Evolutionary conservation across 2,113 vertebrate species (phyloP).

Genomic region (Chaenocephalus aceratus): DNA sequence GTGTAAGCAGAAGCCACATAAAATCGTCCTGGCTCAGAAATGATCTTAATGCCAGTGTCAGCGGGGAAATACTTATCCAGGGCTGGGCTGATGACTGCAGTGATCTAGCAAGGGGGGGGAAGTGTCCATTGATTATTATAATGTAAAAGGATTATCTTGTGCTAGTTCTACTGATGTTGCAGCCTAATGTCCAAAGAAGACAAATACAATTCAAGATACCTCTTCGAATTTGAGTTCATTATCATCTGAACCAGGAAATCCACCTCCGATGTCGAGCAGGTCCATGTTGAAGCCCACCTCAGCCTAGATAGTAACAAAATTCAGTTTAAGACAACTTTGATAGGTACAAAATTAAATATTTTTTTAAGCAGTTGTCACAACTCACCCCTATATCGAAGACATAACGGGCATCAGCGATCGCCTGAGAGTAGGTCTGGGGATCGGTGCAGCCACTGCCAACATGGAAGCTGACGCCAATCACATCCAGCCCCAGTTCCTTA

Average conservation of each 20-base stretch:
- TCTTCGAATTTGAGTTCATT: conserved; percentile 96
- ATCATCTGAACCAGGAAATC: conserved; percentile 97
- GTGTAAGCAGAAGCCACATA: conserved; percentile 97
- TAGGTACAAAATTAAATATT: not conserved
- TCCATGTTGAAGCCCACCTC: conserved; percentile 94
- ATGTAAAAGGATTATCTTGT: not conserved
- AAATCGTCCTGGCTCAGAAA: conserved; percentile 96
- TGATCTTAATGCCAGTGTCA: conserved; percentile 89
- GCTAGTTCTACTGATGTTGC: not conserved
- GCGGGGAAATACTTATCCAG: conserved; percentile 95
- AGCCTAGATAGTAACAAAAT: conserved; percentile 74
- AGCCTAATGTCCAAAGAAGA: not conserved
- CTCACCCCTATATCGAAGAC: conserved; percentile 98
- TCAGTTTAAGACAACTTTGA: not conserved
- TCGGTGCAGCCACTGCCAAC: conserved; percentile 98
- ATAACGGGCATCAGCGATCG: conserved; percentile 93
- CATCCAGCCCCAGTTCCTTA: conserved; percentile 90
- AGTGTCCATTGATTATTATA: not conserved
- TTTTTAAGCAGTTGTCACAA: conserved; percentile 20
- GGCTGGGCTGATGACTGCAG: conserved; percentile 91
- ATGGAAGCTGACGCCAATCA: conserved; percentile 97
- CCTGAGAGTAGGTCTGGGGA: conserved; percentile 90
- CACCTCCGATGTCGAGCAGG: conserved; percentile 96
- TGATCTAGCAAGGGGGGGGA: conserved; percentile 82
- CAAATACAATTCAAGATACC: conserved; percentile 75